phyloP scores from a whole-genome alignment of 2,797 vertebrate species.

The Siniperca scherzeri region DNA sequence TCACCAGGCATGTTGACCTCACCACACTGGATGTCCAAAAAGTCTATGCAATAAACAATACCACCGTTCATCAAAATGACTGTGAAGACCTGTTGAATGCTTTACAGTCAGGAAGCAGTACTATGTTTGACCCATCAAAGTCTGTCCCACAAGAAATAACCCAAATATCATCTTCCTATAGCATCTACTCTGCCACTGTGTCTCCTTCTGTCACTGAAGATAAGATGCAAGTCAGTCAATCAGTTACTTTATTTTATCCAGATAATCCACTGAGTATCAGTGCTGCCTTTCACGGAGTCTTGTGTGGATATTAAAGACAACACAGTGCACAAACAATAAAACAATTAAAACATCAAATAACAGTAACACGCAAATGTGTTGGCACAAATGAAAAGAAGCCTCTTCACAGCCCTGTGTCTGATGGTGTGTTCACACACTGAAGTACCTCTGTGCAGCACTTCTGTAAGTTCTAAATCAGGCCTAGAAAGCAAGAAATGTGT shows the following conservation, averaged over 20 bases:
- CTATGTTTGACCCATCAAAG: not conserved
- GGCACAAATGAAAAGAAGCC: not conserved
- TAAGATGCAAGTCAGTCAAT: not conserved
- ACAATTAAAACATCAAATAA: not conserved
- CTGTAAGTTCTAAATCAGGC: constrained; percentile 34
- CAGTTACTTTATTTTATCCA: not conserved
- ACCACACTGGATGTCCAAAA: not conserved
- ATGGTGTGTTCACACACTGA: constrained; percentile 19
- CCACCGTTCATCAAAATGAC: not conserved
- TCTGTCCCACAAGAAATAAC: constrained; percentile 2
- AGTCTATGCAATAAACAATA: not conserved
- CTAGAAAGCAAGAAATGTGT: constrained; percentile 37
- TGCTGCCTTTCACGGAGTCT: not conserved
- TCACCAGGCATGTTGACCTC: not conserved
- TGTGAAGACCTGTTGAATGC: not conserved
- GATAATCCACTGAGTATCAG: not conserved
- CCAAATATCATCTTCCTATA: not conserved
- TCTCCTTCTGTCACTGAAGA: not conserved
- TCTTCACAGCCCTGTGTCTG: not conserved
- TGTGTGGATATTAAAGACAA: not conserved
- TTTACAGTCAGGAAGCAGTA: not conserved
- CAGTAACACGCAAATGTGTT: not conserved
- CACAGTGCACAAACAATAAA: not conserved
- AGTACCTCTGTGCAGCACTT: constrained; percentile 35
- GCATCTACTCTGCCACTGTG: not conserved